A percentile compares a stretch with the other conserved stretches of the same genome.
phyloP scores from a whole-genome alignment of 2,888 invertebrate genomes.

The Xestobium rufovillosum region DNA sequence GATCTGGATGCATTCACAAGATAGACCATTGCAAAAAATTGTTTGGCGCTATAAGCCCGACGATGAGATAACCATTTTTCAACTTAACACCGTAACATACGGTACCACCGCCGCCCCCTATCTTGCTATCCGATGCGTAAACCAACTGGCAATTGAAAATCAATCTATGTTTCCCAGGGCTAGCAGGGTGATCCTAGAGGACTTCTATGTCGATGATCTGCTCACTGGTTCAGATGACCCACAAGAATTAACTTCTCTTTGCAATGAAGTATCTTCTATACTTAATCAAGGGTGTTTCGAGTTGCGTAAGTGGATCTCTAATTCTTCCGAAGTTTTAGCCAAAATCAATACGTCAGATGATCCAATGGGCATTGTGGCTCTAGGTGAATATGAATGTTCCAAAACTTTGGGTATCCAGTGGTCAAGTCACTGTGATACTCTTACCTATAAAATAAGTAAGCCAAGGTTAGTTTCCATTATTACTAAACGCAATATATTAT shows the following conservation, averaged over 20 bases:
- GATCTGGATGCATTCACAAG: slow-evolving; percentile 14
- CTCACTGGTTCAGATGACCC: slow-evolving; percentile 5
- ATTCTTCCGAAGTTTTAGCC: slow-evolving; percentile 1
- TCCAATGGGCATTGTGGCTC: background rate
- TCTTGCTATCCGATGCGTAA: slow-evolving; percentile 12
- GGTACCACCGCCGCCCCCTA: slow-evolving; percentile 12
- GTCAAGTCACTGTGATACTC: no score
- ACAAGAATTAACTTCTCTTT: slow-evolving; percentile 6
- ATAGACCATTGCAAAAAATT: slow-evolving; percentile 17
- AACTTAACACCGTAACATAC: slow-evolving; percentile 19
- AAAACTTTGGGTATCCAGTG: slow-evolving; percentile 1
- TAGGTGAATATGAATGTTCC: background rate
- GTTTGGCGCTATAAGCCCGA: slow-evolving; percentile 16
- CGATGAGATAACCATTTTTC: slow-evolving; percentile 14
- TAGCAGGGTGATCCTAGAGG: slow-evolving; percentile 6
- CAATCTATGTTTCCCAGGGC: slow-evolving; percentile 4
- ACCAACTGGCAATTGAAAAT: slow-evolving; percentile 8
- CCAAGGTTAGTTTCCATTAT: no score
- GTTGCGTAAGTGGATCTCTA: slow-evolving; percentile 4
- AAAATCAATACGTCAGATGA: background rate
- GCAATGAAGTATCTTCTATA: slow-evolving; percentile 12
- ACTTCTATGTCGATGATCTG: slow-evolving; percentile 13
- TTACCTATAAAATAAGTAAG: no score
- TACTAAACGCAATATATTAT: slow-evolving; percentile 5
- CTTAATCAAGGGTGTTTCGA: slow-evolving; percentile 16